Evolutionary conservation across 2,888 invertebrate genomes (phyloP).

Genomic region (Melinaea menophilus): DNA sequence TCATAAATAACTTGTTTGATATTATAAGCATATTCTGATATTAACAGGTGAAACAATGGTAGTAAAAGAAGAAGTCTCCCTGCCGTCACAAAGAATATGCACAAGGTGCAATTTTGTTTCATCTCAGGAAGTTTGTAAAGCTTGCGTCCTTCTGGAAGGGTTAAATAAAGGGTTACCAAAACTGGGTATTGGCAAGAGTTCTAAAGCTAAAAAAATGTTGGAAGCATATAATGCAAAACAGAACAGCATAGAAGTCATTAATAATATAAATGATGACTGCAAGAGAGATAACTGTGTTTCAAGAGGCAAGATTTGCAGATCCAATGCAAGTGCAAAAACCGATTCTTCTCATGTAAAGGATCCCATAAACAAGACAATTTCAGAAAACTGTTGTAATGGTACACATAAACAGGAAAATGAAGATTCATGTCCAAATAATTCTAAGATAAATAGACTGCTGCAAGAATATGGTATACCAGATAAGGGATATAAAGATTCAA

Average conservation of each 20-base stretch:
- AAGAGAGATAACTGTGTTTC: constrained; percentile 35
- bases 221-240: constrained; percentile 71
- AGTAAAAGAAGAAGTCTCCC: constrained; percentile 87
- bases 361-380: constrained; percentile 18
- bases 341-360: constrained; percentile 14
- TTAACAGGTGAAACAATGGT: constrained; percentile 88
- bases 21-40: not conserved
- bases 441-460: constrained; percentile 30
- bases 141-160: constrained; percentile 96
- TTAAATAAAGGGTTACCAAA: constrained; percentile 95
- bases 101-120: constrained; percentile 92
- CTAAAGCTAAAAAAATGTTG: constrained; percentile 84
- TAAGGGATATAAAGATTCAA: constrained; percentile 3
- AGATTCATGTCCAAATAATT: constrained; percentile 14
- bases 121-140: constrained; percentile 97
- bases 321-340: constrained; percentile 37
- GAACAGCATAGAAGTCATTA: constrained; percentile 40
- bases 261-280: constrained; percentile 47
- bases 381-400: constrained; percentile 22
- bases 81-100: constrained; percentile 90
- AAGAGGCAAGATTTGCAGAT: constrained; percentile 38
- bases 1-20: not conserved
- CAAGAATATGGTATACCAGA: constrained; percentile 32
- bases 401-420: constrained; percentile 11
- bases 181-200: constrained; percentile 93